Percentiles rank a stretch among this genome's conserved stretches.
phyloP scores from a whole-genome alignment of 2,888 invertebrate genomes.

The Agrochola circellaris region DNA sequence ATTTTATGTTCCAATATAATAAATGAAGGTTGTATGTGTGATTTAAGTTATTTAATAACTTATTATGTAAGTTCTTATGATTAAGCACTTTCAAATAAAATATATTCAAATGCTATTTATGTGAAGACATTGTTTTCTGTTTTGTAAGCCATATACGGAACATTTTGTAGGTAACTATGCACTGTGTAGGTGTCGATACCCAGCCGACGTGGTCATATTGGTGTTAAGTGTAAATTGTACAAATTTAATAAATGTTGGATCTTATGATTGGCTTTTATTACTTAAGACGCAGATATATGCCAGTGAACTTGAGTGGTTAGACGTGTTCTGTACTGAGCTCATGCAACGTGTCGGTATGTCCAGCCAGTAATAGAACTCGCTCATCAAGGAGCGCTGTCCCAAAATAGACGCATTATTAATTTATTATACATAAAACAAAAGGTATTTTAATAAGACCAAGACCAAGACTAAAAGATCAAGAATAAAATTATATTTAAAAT shows the following conservation, averaged over 20 bases:
- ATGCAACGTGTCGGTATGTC: no score
- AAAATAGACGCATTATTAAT: no score
- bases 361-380: no score
- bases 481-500: no score
- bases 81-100: conserved; percentile 63
- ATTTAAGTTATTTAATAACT: conserved; percentile 55
- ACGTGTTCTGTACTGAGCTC: no score
- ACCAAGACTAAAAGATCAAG: no score
- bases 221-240: conserved; percentile 86
- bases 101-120: conserved; percentile 65
- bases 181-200: conserved; percentile 76
- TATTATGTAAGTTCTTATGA: conserved; percentile 55
- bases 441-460: no score
- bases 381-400: no score
- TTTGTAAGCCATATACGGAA: conserved; percentile 77
- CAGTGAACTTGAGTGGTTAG: no score
- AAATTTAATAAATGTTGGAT: conserved; percentile 90
- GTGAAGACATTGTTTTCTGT: conserved; percentile 62
- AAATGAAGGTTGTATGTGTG: conserved; percentile 62
- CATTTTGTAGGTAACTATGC: conserved; percentile 77
- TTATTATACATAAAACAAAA: no score
- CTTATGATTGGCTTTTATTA: conserved; percentile 65
- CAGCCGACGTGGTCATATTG: conserved; percentile 73
- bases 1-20: conserved; percentile 38
- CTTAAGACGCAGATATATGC: no score